A percentile compares a stretch with the other conserved stretches of the same genome.
Evolutionary conservation across 2,888 invertebrate genomes (phyloP).

Genomic region (Agriopis leucophaearia): DNA sequence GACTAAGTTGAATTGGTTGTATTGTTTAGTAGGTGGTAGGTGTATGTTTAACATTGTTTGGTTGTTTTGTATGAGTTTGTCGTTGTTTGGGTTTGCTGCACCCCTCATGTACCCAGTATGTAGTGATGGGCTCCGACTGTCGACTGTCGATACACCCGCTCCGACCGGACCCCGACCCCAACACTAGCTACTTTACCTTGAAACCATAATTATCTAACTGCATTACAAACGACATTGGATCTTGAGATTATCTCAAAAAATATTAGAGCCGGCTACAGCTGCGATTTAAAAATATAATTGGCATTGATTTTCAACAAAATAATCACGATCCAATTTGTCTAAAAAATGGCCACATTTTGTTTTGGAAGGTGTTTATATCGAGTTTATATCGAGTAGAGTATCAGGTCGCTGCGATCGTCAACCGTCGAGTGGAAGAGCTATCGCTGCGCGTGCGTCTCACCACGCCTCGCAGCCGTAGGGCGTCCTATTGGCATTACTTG

Average conservation of each 20-base stretch:
- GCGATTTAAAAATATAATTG: background rate
- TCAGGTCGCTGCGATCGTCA: background rate
- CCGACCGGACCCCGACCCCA: constrained; percentile 1
- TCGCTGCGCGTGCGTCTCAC: constrained; percentile 46
- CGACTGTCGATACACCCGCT: constrained; percentile 17
- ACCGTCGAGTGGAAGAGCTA: constrained; percentile 56
- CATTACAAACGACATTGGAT: constrained; percentile 38
- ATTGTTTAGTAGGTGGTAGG: constrained; percentile 60
- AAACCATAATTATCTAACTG: background rate
- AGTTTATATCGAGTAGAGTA: background rate
- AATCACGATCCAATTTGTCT: constrained; percentile 52
- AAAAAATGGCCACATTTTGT: constrained; percentile 17
- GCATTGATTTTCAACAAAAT: constrained; percentile 13
- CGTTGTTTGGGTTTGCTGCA: constrained; percentile 74
- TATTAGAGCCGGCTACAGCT: background rate
- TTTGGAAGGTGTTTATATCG: constrained; percentile 5
- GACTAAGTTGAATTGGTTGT: constrained; percentile 58
- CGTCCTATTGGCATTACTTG: constrained; percentile 6
- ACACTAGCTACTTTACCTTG: background rate
- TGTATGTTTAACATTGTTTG: constrained; percentile 59
- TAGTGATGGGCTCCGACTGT: constrained; percentile 40
- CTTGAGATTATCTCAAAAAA: constrained; percentile 15
- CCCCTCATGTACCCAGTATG: constrained; percentile 61
- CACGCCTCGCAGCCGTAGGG: constrained; percentile 2
- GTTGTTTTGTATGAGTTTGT: constrained; percentile 61